phyloP scores from a whole-genome alignment of 2,797 vertebrate genomes.

The Xiphorhynchus erythropygius region DNA sequence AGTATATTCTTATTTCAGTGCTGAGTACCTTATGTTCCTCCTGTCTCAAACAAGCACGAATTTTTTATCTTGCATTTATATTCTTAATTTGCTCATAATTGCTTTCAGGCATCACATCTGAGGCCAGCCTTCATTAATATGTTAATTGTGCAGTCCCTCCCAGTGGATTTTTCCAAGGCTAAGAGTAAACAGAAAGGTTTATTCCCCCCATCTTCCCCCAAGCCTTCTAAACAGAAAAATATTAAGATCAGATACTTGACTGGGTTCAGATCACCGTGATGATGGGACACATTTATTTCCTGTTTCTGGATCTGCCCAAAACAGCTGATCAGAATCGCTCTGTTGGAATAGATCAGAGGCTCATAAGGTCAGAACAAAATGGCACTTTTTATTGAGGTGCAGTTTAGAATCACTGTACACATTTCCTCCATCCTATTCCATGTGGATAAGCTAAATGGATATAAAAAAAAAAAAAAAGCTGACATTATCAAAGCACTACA shows the following conservation, averaged over 20 bases:
- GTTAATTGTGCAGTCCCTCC: constrained; percentile 63
- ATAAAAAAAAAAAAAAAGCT: not conserved
- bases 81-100: constrained; percentile 58
- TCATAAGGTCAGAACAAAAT: not conserved
- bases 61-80: constrained; percentile 48
- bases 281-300: not conserved
- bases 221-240: constrained; percentile 4
- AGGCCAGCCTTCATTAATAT: constrained; percentile 70
- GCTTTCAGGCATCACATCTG: constrained; percentile 58
- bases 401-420: not conserved
- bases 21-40: not conserved
- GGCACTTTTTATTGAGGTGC: not conserved
- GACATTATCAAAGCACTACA: constrained; percentile 57
- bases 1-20: not conserved
- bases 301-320: not conserved
- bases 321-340: not conserved
- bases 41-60: not conserved
- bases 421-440: not conserved
- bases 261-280: not conserved
- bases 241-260: not conserved
- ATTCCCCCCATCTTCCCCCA: not conserved
- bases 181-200: constrained; percentile 57
- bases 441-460: constrained; percentile 4
- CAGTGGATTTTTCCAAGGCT: constrained; percentile 36
- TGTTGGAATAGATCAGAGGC: not conserved